Evolutionary conservation across 1,140 invertebrate species (phyloP).

Genomic region (Ooceraea biroi): DNA sequence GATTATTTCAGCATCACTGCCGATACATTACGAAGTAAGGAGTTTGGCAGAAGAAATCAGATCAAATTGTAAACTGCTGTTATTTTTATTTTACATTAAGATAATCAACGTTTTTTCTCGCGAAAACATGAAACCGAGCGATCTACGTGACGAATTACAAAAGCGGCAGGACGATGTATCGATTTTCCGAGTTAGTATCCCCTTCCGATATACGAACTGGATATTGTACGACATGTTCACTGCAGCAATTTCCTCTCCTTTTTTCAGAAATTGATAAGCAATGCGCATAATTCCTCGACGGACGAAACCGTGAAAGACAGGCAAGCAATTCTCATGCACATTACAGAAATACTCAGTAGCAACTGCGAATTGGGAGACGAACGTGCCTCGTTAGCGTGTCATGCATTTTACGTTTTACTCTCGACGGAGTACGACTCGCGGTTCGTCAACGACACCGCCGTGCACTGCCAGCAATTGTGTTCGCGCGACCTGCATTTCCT

Average conservation of each 20-base stretch:
- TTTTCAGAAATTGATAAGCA: conserved; percentile 74
- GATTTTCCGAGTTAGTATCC: conserved; percentile 74
- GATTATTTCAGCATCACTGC: background rate
- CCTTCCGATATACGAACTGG: background rate
- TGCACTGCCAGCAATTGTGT: conserved; percentile 60
- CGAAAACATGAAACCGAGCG: conserved; percentile 49
- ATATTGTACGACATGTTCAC: conserved; percentile 7
- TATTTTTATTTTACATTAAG: conserved; percentile 9
- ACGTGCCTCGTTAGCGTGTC: conserved; percentile 70
- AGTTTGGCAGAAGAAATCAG: background rate
- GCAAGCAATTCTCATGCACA: conserved; percentile 63
- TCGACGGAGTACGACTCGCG: conserved; percentile 32
- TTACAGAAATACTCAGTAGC: conserved; percentile 61
- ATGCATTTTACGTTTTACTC: conserved; percentile 73
- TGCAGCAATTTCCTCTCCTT: conserved; percentile 6
- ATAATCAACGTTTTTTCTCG: background rate
- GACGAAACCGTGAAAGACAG: conserved; percentile 54
- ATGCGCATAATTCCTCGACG: conserved; percentile 13
- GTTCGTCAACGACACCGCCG: conserved; percentile 57
- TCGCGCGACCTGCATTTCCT: conserved; percentile 54
- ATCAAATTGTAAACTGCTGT: conserved; percentile 6
- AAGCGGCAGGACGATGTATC: conserved; percentile 56
- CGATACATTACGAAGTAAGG: background rate
- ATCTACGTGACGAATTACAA: conserved; percentile 49
- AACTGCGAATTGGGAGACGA: conserved; percentile 72